Percentiles rank a stretch among this genome's conserved stretches.
These are phyloP conservation scores for Rosalia funebris DNA, from an alignment of 2,888 invertebrate genomes.

Conservation along the genomic window DNA sequence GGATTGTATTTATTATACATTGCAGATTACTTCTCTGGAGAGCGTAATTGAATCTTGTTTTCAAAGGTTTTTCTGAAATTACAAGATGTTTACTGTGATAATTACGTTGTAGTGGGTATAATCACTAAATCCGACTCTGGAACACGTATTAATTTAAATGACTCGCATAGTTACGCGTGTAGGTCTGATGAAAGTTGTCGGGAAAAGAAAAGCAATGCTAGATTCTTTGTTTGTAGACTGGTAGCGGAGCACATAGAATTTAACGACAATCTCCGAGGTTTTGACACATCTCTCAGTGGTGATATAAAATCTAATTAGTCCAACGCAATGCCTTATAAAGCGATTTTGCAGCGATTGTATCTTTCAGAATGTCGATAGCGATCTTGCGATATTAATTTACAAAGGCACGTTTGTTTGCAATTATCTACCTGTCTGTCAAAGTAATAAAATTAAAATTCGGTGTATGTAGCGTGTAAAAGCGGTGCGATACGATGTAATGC, in stretches of 20 bases:
- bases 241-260: constrained; percentile 7
- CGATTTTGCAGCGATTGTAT: constrained; percentile 21
- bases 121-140: no score
- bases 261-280: constrained; percentile 17
- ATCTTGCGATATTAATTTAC: constrained; percentile 31
- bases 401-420: constrained; percentile 25
- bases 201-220: not conserved
- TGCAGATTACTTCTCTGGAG: no score
- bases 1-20: no score
- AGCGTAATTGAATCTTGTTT: no score
- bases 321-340: constrained; percentile 19
- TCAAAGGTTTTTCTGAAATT: no score
- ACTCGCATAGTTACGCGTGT: no score
- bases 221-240: constrained; percentile 13
- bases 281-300: constrained; percentile 25
- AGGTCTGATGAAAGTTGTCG: no score
- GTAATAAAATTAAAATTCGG: constrained; percentile 45
- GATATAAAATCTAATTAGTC: constrained; percentile 20
- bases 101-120: no score
- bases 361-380: constrained; percentile 19
- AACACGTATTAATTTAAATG: no score
- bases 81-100: no score
- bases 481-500: constrained; percentile 42
- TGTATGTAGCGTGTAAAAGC: constrained; percentile 42
- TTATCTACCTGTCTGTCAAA: constrained; percentile 21